A percentile compares a stretch with the other conserved stretches of the same genome.
Conservation (phyloP, 2,888 invertebrate species). For the Rhopalosiphum nymphaeae region DNA sequence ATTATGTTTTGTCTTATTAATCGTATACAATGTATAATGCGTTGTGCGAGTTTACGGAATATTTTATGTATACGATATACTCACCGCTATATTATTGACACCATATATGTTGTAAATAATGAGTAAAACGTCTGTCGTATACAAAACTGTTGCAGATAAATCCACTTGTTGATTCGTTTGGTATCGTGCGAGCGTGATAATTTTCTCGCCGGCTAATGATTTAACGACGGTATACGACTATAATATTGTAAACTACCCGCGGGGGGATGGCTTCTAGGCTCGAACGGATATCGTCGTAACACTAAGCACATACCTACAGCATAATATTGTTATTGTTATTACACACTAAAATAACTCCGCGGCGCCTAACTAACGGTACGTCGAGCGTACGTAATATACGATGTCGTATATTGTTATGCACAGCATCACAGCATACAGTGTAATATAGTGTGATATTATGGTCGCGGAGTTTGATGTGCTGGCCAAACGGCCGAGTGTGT, state of each 20-base stretch:
- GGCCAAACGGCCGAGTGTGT: not conserved
- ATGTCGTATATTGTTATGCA: not conserved
- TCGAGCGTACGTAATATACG: not conserved
- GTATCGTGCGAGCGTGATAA: not conserved
- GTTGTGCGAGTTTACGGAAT: not conserved
- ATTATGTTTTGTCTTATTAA: not conserved
- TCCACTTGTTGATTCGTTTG: slow-evolving; percentile 46
- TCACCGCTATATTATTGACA: no score
- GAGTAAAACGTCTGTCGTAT: not conserved
- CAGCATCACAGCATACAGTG: no score
- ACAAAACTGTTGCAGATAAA: slow-evolving; percentile 22
- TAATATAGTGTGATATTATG: not conserved
- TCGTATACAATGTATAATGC: not conserved
- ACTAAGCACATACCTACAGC: not conserved
- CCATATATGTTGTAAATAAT: not conserved
- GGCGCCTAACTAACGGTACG: not conserved
- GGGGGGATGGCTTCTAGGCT: not conserved
- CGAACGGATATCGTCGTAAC: not conserved
- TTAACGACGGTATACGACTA: not conserved
- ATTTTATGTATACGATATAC: not conserved
- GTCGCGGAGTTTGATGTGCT: not conserved
- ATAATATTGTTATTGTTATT: not conserved
- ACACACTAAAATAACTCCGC: not conserved
- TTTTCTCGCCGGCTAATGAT: slow-evolving; percentile 29
- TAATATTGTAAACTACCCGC: not conserved